Conservation (phyloP, 2,113 vertebrate species). For the Craseonycteris thonglongyai region DNA sequence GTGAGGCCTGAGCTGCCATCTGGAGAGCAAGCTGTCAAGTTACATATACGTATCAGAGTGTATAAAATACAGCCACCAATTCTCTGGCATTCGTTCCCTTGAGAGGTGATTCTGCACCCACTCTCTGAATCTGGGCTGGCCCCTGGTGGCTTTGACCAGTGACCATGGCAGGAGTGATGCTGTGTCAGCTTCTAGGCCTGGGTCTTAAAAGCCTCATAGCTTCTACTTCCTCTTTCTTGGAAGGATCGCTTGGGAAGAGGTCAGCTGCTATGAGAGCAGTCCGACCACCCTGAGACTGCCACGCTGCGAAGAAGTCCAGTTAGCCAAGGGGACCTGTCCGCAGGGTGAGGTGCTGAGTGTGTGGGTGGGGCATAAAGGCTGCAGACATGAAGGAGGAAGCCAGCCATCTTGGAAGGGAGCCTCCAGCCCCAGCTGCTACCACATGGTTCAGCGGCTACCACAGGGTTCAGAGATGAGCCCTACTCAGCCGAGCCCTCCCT, state of each 20-base stretch:
- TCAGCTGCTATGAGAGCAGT: background rate
- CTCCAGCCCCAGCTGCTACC: background rate
- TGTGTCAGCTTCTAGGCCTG: background rate
- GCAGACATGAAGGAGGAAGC: background rate
- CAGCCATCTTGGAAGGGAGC: background rate
- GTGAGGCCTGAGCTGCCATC: background rate
- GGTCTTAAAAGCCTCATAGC: background rate
- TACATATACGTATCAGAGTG: background rate
- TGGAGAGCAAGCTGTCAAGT: background rate
- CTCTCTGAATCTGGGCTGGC: background rate
- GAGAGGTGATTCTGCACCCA: background rate
- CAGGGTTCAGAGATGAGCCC: background rate
- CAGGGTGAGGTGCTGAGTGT: background rate
- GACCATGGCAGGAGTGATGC: background rate
- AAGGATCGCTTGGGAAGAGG: background rate
- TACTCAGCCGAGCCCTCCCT: background rate
- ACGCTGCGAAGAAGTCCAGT: background rate
- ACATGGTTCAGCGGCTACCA: background rate
- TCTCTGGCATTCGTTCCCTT: background rate
- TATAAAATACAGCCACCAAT: background rate
- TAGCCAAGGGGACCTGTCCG: background rate
- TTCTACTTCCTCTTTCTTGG: background rate
- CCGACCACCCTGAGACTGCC: background rate
- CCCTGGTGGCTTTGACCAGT: background rate
- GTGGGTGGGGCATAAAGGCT: background rate